Percentiles rank a stretch among this genome's conserved stretches.
These are phyloP conservation scores for Hirtodrosophila cameraria DNA, from an alignment of 2,888 invertebrate genomes.

Conservation along the genomic window DNA sequence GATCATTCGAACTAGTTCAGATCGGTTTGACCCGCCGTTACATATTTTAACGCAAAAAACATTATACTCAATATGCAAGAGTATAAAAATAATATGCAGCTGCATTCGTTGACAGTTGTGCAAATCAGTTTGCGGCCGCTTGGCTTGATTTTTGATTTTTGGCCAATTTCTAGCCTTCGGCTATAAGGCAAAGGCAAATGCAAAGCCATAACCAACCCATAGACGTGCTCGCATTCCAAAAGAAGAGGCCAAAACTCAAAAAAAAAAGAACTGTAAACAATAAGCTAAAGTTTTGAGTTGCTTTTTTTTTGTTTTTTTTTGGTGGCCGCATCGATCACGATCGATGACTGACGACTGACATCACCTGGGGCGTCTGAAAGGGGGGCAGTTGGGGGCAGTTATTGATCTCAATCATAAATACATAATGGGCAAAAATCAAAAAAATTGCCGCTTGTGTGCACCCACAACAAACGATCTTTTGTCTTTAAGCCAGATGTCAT, in stretches of 20 bases:
- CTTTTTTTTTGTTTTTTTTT: conserved; percentile 14
- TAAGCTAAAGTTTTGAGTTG: conserved; percentile 20
- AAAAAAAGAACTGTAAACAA: conserved; percentile 27
- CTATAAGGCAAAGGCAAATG: conserved; percentile 18
- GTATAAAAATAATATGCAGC: conserved; percentile 55
- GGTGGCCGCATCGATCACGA: conserved; percentile 73
- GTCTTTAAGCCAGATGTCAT: conserved; percentile 54
- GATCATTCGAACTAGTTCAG: too few species aligned
- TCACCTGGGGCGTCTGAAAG: conserved; percentile 53
- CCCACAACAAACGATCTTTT: conserved; percentile 42
- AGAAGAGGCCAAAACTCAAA: conserved; percentile 41
- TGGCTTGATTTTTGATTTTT: conserved; percentile 17
- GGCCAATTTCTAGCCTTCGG: conserved; percentile 71
- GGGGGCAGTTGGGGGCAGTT: conserved; percentile 47
- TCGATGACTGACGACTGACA: conserved; percentile 65
- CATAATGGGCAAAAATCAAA: conserved; percentile 36
- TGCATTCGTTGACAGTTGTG: conserved; percentile 73
- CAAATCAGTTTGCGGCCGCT: conserved; percentile 46
- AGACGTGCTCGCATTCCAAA: conserved; percentile 74
- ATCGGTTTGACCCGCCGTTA: too few species aligned
- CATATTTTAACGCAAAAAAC: too few species aligned
- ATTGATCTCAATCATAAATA: conserved; percentile 36
- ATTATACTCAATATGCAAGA: too few species aligned
- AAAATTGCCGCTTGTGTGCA: conserved; percentile 14
- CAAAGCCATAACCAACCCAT: conserved; percentile 19